Conservation (phyloP, 2,113 vertebrate species). For the Phylloscopus trochilus region DNA sequence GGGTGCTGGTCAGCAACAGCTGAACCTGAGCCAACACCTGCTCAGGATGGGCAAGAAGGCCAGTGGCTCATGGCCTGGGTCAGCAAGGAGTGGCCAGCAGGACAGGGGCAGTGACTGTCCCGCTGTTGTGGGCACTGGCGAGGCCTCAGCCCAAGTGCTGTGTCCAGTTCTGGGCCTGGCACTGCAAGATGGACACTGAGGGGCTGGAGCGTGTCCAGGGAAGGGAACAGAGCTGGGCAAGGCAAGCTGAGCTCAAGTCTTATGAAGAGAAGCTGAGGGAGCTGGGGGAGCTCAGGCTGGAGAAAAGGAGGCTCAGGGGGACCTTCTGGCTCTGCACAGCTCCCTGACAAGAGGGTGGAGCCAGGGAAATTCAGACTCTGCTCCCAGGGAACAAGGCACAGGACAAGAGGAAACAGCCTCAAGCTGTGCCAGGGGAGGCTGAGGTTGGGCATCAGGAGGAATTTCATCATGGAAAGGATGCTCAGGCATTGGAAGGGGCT, state of each 20-base stretch:
- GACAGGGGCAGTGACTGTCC: background rate
- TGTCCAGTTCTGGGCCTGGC: background rate
- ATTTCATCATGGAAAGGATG: background rate
- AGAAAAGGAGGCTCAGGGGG: background rate
- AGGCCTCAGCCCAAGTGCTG: background rate
- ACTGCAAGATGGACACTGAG: background rate
- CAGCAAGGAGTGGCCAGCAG: background rate
- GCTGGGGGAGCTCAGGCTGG: background rate
- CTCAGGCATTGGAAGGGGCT: background rate
- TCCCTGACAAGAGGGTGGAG: background rate
- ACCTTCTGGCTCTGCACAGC: background rate
- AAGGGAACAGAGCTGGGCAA: background rate
- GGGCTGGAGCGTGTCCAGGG: background rate
- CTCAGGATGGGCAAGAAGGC: background rate
- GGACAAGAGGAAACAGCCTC: fast-evolving
- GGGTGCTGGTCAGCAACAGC: background rate
- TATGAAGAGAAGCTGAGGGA: background rate
- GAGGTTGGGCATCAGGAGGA: background rate
- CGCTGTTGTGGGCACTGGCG: background rate
- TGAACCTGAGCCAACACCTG: background rate
- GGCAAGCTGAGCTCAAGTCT: background rate
- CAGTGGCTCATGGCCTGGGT: background rate
- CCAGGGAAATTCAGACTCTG: fast-evolving
- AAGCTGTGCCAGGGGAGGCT: background rate
- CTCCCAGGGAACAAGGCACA: background rate